Conservation (phyloP, 1,140 invertebrate genomes). For the Cotesia typhae region DNA sequence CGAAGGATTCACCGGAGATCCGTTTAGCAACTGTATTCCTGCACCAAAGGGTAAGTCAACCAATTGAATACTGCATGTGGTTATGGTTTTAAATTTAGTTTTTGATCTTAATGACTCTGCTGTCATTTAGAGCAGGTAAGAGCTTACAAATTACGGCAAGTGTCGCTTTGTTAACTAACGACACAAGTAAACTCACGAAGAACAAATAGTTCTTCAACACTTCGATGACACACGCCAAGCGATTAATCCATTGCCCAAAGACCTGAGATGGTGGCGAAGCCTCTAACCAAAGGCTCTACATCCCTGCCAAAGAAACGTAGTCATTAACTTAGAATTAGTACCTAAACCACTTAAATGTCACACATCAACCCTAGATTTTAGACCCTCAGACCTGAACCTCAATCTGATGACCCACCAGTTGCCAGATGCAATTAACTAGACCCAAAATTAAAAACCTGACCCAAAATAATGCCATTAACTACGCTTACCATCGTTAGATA, state of each 20-base stretch:
- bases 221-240: slow-evolving; percentile 38
- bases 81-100: not conserved
- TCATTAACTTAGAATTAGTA: not conserved
- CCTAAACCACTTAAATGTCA: not conserved
- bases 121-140: slow-evolving; percentile 12
- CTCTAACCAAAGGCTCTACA: not conserved
- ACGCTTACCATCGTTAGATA: not conserved
- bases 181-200: not conserved
- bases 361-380: not conserved
- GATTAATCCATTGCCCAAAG: not conserved
- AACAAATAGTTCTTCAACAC: not conserved
- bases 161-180: slow-evolving; percentile 6
- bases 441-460: too few relatives aligned
- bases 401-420: too few relatives aligned
- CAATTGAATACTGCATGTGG: not conserved
- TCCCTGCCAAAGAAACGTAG: slow-evolving; percentile 2
- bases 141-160: slow-evolving; percentile 10
- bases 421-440: too few relatives aligned
- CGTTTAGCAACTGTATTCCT: slow-evolving; percentile 66
- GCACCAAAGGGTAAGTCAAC: slow-evolving; percentile 59
- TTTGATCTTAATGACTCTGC: slow-evolving; percentile 1
- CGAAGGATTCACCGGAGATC: slow-evolving; percentile 69
- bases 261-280: slow-evolving; percentile 16
- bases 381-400: not conserved
- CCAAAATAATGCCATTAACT: too few relatives aligned